phyloP scores from a whole-genome alignment of 2,113 vertebrate genomes.

The Dicerorhinus sumatrensis region DNA sequence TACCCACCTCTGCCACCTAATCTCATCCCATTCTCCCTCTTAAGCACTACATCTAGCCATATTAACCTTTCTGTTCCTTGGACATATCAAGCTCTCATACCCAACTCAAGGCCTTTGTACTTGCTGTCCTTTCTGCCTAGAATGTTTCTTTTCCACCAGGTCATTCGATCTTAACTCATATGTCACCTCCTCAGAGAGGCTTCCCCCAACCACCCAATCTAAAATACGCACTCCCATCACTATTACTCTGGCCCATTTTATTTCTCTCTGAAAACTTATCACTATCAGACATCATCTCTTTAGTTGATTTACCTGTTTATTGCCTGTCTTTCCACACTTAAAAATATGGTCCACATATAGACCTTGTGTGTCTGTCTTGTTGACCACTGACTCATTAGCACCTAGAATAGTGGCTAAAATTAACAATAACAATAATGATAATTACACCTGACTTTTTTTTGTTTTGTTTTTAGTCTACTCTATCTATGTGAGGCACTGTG shows the following conservation, averaged over 20 bases:
- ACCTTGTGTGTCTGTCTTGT: not conserved
- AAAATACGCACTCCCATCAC: not conserved
- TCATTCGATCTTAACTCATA: not conserved
- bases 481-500: not conserved
- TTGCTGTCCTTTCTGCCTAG: not conserved
- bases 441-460: not conserved
- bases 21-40: not conserved
- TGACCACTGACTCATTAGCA: not conserved
- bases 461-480: not conserved
- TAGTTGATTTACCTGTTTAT: conserved; percentile 1
- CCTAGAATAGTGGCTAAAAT: not conserved
- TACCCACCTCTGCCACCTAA: not conserved
- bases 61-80: not conserved
- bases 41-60: not conserved
- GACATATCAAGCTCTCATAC: not conserved
- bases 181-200: not conserved
- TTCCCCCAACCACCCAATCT: not conserved
- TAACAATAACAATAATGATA: not conserved
- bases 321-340: not conserved
- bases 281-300: not conserved
- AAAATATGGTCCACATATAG: not conserved
- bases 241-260: not conserved
- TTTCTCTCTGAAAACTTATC: not conserved
- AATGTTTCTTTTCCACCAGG: not conserved
- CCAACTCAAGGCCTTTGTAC: not conserved